Evolutionary conservation across 2,888 invertebrate genomes (phyloP).

Genomic region (Zeuzera pyrina): DNA sequence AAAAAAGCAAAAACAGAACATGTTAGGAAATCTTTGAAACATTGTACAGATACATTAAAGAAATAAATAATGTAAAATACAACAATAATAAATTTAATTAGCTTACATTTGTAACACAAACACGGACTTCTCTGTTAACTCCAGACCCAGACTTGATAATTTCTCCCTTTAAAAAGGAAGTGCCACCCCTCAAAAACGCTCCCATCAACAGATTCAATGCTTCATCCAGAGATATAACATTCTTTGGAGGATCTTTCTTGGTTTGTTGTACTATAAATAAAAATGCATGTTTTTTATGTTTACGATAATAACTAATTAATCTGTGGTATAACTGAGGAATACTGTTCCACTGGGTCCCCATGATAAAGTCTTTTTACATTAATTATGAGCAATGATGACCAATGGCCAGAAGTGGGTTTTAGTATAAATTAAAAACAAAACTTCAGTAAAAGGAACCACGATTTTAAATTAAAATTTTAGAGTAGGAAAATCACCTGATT

Average conservation of each 20-base stretch:
- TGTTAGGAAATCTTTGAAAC: not conserved
- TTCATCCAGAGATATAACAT: conserved; percentile 88
- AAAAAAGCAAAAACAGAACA: not conserved
- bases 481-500: conserved; percentile 54
- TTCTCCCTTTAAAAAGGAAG: conserved; percentile 95
- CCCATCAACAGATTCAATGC: conserved; percentile 92
- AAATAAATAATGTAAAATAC: not conserved
- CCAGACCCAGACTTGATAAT: conserved; percentile 96
- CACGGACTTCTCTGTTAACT: conserved; percentile 95
- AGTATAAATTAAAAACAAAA: too few relatives aligned
- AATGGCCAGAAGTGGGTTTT: too few relatives aligned
- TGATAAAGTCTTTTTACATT: too few relatives aligned
- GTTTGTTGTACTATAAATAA: conserved; percentile 65
- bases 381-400: too few relatives aligned
- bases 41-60: not conserved
- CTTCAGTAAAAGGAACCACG: too few relatives aligned
- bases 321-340: too few relatives aligned
- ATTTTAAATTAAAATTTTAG: too few relatives aligned
- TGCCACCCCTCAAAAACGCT: conserved; percentile 95
- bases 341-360: too few relatives aligned
- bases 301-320: not conserved
- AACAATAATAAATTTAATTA: not conserved
- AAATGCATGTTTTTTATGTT: too few relatives aligned
- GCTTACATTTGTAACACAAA: conserved; percentile 96
- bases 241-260: conserved; percentile 77